phyloP scores from a whole-genome alignment of 1,140 invertebrate species.

The Callitettix versicolor region DNA sequence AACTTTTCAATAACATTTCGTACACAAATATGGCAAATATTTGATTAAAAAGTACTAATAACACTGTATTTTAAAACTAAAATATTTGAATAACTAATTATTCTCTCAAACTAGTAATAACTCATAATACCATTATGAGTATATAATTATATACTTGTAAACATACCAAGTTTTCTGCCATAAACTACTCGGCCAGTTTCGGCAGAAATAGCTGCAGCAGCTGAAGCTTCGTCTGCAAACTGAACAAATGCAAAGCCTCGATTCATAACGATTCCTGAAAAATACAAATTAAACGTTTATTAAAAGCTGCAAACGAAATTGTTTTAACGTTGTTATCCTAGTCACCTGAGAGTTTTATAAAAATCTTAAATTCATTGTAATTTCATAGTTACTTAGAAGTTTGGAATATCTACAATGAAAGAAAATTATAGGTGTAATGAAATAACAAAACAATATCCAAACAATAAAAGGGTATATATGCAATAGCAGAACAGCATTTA shows the following conservation, averaged over 20 bases:
- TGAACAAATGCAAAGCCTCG: constrained; percentile 79
- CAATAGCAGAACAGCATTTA: no score
- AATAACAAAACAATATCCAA: no score
- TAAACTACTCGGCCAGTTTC: constrained; percentile 58
- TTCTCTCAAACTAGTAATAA: no score
- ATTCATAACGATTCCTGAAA: constrained; percentile 58
- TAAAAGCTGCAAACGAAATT: neutral
- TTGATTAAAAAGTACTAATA: no score
- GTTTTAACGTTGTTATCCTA: neutral
- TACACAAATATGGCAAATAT: no score
- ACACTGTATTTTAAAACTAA: no score
- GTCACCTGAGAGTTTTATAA: neutral
- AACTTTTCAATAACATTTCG: no score
- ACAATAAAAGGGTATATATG: no score
- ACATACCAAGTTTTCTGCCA: constrained; percentile 47
- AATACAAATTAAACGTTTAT: constrained; percentile 11
- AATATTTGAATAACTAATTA: no score
- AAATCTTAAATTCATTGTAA: neutral
- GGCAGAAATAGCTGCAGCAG: constrained; percentile 55
- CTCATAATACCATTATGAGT: no score
- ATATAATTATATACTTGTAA: no score
- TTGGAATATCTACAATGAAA: constrained; percentile 1
- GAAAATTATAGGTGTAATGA: neutral
- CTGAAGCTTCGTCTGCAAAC: constrained; percentile 61
- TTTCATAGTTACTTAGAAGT: neutral